phyloP scores from a whole-genome alignment of 2,113 vertebrate species.

The Arenaria interpres region DNA sequence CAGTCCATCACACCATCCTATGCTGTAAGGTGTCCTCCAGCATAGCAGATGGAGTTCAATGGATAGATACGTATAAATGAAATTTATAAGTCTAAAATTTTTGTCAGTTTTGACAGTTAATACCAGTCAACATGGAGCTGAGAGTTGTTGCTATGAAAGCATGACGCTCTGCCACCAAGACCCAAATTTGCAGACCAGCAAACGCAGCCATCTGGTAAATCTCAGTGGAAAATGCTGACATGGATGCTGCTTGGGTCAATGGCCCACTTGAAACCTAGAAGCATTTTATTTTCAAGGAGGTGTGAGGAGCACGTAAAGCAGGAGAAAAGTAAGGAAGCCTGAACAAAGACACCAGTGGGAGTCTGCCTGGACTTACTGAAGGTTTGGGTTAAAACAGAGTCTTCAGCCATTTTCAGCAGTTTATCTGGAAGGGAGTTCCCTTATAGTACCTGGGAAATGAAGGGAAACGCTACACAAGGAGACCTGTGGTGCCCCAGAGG shows the following conservation, averaged over 20 bases:
- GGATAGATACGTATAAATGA: background rate
- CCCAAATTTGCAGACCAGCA: background rate
- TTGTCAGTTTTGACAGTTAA: background rate
- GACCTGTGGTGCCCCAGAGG: background rate
- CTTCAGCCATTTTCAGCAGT: background rate
- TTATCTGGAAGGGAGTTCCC: background rate
- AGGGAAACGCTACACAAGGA: background rate
- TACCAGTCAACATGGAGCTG: background rate
- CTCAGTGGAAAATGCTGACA: background rate
- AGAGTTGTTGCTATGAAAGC: background rate
- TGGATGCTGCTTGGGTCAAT: background rate
- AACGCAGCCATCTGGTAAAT: background rate
- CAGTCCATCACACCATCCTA: background rate
- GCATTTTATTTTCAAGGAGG: background rate
- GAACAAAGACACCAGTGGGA: background rate
- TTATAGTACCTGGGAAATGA: background rate
- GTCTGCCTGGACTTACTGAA: background rate
- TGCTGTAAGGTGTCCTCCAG: background rate
- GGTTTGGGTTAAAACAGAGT: background rate
- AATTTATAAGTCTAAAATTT: background rate
- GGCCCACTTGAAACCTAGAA: background rate
- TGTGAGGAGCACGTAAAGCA: background rate
- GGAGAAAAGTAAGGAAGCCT: background rate
- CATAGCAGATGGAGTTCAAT: background rate
- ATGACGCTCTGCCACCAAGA: background rate